Base-by-base conservation (phyloP, 1,140 invertebrate species). In the Drosophila littoralis region DNA sequence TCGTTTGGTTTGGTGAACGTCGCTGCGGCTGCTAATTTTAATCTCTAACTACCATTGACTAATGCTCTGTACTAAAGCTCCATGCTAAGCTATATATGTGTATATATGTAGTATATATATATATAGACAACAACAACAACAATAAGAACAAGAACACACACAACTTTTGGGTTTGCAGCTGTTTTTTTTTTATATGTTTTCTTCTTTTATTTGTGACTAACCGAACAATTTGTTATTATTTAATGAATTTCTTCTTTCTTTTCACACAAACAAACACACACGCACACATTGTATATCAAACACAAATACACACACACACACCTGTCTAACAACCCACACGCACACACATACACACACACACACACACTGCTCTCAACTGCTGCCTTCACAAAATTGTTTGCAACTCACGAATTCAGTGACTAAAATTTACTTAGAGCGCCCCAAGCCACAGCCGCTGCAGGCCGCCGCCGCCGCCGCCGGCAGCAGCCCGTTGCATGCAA, bases 391-490 rank as follows among this genome's bases (percentile, higher is more conserved):
- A 63, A 51, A 43, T 35, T 48, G 68, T 61, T 42, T 45, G 59
- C 54, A 73, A 81, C 55, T 64, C 45, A 73, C 59, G 64, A 76
- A 73, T 65, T 75, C 55, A 76, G 82, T 86, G 78, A 86, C 75
- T 86, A 88, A 88, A 89, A 89, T 84, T 84, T 88, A 84, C 84
- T 79, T 88, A 88, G 83, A 90, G 75, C 74, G 85, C 74, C 45
- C 65, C 66, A 59, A 81, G 60, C 42, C 46, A 28, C 22, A 58
- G 50, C 57, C 46, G 65, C 42, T 40, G 1, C 38, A 40, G 48
- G 58, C 59, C 52, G 54, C 22, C 22, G 22, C 22, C 22, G 22
- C 33, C 22, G 22, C 46, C 46, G 46, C 46, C 13, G 42, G 32
- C 64, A 76, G 75, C 73, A 84, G n/a, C 32, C 70, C 54, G 76